Evolutionary conservation across 2,113 vertebrate genomes (phyloP).

Genomic region (Labeo rohita): DNA sequence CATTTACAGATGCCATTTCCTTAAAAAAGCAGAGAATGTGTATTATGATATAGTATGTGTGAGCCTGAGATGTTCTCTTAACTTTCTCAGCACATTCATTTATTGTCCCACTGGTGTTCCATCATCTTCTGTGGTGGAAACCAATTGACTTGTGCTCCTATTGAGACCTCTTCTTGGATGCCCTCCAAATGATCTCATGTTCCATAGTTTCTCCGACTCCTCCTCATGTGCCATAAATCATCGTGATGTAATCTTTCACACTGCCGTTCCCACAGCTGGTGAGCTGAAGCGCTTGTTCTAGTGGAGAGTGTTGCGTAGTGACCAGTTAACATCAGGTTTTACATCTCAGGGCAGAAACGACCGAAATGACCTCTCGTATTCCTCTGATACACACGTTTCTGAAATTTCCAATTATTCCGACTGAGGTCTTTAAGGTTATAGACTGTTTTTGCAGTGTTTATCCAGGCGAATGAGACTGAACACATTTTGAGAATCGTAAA

Average conservation of each 20-base stretch:
- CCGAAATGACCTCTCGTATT: not conserved
- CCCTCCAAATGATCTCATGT: conserved; percentile 71
- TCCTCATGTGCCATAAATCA: conserved; percentile 73
- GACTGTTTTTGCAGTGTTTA: not conserved
- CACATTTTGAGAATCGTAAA: not conserved
- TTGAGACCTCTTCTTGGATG: conserved; percentile 71
- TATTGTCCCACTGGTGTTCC: conserved; percentile 65
- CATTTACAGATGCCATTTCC: conserved; percentile 3
- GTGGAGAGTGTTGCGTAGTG: conserved; percentile 58
- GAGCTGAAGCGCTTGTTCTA: conserved; percentile 55
- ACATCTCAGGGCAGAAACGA: not conserved
- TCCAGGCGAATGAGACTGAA: not conserved
- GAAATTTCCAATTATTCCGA: not conserved
- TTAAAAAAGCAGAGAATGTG: not conserved
- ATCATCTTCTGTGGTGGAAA: conserved; percentile 74
- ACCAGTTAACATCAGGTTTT: conserved; percentile 21
- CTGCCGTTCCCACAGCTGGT: conserved; percentile 75
- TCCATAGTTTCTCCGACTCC: conserved; percentile 73
- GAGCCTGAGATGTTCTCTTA: conserved; percentile 1
- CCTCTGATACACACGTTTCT: conserved; percentile 4
- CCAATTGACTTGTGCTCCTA: conserved; percentile 75
- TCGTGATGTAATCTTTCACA: conserved; percentile 77
- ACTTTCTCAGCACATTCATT: conserved; percentile 55
- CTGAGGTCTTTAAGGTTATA: not conserved
- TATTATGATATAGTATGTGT: not conserved